Conservation (phyloP, 2,888 invertebrate genomes). For the Sisyra terminalis region DNA sequence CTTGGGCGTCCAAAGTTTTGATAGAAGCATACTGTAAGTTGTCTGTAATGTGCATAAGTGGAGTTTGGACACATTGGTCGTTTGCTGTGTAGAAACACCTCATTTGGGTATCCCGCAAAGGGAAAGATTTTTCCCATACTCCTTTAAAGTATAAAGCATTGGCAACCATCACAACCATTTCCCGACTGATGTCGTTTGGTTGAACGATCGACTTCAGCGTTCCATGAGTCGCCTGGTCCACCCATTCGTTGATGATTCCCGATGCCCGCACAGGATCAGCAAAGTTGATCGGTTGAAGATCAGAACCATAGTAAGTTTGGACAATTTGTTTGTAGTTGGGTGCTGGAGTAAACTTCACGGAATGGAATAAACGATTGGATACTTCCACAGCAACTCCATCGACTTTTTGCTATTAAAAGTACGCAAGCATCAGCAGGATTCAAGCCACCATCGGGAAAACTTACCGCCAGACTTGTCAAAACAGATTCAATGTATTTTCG, state of each 20-base stretch:
- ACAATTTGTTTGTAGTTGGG: constrained; percentile 29
- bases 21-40: constrained; percentile 42
- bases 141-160: constrained; percentile 68
- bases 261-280: constrained; percentile 25
- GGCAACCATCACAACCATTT: constrained; percentile 49
- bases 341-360: constrained; percentile 25
- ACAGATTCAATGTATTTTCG: constrained; percentile 12
- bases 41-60: constrained; percentile 51
- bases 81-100: constrained; percentile 47
- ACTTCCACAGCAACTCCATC: constrained; percentile 21
- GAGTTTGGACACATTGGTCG: constrained; percentile 38
- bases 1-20: constrained; percentile 44
- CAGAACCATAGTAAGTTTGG: constrained; percentile 31
- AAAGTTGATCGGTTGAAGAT: constrained; percentile 34
- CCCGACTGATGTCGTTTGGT: constrained; percentile 27
- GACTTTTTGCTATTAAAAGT: neutral
- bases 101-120: constrained; percentile 29
- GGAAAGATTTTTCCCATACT: constrained; percentile 55
- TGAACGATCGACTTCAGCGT: constrained; percentile 35
- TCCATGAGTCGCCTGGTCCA: constrained; percentile 34
- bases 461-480: constrained; percentile 13
- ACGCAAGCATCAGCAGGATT: neutral
- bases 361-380: constrained; percentile 33
- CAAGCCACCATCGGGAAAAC: neutral
- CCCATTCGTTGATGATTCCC: constrained; percentile 41